Percentiles rank a stretch among this genome's conserved stretches.
phyloP scores from a whole-genome alignment of 64 coral and sea anemone species.

The Platygyra sinensis region DNA sequence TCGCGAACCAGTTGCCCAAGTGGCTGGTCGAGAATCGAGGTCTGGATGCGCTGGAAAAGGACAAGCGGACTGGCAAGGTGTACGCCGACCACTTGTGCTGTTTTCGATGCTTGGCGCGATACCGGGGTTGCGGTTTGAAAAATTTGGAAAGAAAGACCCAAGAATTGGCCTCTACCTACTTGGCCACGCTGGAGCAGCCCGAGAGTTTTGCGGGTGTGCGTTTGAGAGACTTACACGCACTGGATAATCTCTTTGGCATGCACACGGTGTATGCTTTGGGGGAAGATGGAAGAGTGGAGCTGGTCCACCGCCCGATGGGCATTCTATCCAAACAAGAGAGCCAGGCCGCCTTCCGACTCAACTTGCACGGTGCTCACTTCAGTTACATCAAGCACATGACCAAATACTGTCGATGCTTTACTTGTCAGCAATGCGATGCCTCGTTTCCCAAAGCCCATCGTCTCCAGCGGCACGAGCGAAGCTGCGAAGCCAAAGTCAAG shows the following conservation, averaged over 20 bases:
- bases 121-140: slow-evolving; percentile 12
- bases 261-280: neutral
- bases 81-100: slow-evolving; percentile 47
- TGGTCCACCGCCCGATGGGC: neutral
- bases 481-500: too few relatives aligned
- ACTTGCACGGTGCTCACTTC: neutral
- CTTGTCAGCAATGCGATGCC: too few relatives aligned
- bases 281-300: neutral
- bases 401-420: neutral
- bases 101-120: slow-evolving; percentile 44
- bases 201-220: neutral
- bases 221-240: slow-evolving; percentile 19
- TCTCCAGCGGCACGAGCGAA: too few relatives aligned
- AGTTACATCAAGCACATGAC: neutral
- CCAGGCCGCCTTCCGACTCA: neutral
- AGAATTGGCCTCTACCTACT: too few relatives aligned
- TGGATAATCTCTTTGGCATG: slow-evolving; percentile 12
- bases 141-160: neutral
- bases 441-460: too few relatives aligned
- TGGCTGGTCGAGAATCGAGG: slow-evolving; percentile 43
- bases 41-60: slow-evolving; percentile 19
- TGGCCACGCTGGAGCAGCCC: too few relatives aligned
- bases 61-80: neutral
- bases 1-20: neutral
- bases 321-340: neutral